These are phyloP conservation scores for Syngnathoides biaculeatus DNA, from an alignment of 2,113 vertebrate species.

Conservation along the genomic window DNA sequence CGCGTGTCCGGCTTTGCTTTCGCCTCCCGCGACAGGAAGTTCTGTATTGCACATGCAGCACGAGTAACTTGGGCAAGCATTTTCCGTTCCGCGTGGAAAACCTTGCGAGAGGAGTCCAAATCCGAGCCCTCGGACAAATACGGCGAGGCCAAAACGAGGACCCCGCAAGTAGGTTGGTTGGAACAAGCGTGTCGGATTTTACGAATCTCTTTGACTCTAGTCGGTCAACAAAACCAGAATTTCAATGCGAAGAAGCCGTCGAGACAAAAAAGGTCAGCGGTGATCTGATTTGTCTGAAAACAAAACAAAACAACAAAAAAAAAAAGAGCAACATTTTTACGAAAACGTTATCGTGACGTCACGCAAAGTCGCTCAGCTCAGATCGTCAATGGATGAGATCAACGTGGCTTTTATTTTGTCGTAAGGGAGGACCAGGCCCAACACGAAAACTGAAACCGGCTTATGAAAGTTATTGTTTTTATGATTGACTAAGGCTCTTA, in stretches of 20 bases:
- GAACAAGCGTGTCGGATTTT: neutral
- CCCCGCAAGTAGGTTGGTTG: neutral
- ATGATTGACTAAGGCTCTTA: too few relatives aligned
- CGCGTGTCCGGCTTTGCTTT: neutral
- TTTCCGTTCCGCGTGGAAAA: neutral
- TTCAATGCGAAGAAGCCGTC: neutral
- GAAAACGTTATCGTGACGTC: too few relatives aligned
- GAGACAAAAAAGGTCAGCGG: too few relatives aligned
- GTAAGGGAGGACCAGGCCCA: too few relatives aligned
- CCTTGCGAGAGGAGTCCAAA: neutral
- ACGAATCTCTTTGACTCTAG: neutral
- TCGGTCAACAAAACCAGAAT: neutral
- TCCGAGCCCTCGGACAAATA: neutral
- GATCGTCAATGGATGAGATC: too few relatives aligned
- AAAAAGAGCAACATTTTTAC: neutral
- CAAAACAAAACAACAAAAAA: too few relatives aligned
- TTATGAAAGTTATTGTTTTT: too few relatives aligned
- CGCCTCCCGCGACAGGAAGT: neutral
- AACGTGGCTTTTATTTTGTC: too few relatives aligned
- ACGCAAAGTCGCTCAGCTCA: too few relatives aligned
- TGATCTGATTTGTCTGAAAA: too few relatives aligned
- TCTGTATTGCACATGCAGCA: neutral
- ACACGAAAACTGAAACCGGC: too few relatives aligned
- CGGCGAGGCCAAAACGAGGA: neutral
- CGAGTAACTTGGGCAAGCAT: neutral